Conservation (phyloP, 2,113 vertebrate genomes). For the Bufo gargarizans region DNA sequence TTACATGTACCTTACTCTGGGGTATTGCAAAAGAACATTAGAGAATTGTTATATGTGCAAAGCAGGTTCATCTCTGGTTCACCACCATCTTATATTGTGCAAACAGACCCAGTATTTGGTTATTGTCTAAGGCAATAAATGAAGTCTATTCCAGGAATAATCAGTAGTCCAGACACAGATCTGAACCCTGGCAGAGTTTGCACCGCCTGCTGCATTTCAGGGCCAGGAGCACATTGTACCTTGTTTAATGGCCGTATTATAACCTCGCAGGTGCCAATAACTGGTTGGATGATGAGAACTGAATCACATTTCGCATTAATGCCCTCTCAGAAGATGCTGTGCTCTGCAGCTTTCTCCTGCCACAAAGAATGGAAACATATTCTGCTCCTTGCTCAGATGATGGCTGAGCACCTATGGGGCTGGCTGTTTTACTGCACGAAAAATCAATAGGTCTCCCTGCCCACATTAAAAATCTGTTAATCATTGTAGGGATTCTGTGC, state of each 20-base stretch:
- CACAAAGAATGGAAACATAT: background rate
- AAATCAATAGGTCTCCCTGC: conserved; percentile 44
- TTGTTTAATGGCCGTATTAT: conserved; percentile 45
- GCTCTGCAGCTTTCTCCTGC: background rate
- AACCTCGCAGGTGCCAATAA: conserved; percentile 36
- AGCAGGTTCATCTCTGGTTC: background rate
- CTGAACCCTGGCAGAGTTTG: background rate
- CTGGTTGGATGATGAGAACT: conserved; percentile 8
- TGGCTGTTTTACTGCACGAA: conserved; percentile 11
- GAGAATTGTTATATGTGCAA: too few relatives aligned
- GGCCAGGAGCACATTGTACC: conserved; percentile 12
- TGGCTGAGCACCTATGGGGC: conserved; percentile 9
- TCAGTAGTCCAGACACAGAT: background rate
- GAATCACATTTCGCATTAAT: conserved; percentile 29
- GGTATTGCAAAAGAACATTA: too few relatives aligned
- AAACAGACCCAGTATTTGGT: background rate
- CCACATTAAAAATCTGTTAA: conserved; percentile 39
- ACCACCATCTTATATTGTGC: background rate
- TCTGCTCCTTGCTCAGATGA: background rate
- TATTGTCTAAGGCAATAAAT: background rate
- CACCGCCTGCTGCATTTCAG: background rate
- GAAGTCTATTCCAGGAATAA: background rate
- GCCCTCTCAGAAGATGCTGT: background rate
- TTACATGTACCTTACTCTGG: too few relatives aligned
- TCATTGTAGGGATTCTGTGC: background rate